A percentile compares a stretch with the other conserved stretches of the same genome.
Conservation (phyloP, 2,113 vertebrate species). For the Odocoileus hemionus region DNA sequence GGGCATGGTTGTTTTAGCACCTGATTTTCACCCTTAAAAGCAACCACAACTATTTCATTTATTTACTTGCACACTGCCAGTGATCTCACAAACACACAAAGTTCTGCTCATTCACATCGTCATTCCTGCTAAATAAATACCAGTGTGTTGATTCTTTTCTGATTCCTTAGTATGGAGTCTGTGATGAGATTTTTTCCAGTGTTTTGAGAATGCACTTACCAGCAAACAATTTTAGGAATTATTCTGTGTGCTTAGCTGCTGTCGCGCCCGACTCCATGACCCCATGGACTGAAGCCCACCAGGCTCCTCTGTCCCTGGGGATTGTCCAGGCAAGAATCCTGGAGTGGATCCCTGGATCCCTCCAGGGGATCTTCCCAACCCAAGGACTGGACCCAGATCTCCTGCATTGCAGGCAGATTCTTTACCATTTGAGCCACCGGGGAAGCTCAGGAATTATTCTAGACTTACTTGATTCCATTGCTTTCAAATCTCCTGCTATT, state of each 20-base stretch:
- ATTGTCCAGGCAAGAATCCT: not conserved
- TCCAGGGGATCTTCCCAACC: not conserved
- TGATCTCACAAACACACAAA: not conserved
- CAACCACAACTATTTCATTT: not conserved
- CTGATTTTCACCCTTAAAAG: not conserved
- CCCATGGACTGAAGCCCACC: not conserved
- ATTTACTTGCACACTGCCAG: not conserved
- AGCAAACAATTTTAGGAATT: not conserved
- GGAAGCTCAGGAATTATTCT: not conserved
- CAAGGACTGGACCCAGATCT: not conserved
- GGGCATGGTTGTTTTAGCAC: not conserved
- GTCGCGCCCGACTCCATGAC: rapidly evolving
- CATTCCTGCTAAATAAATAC: not conserved
- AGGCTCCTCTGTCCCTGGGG: not conserved
- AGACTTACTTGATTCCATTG: not conserved
- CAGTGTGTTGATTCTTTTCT: not conserved
- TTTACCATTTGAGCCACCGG: not conserved
- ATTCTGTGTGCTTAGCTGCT: not conserved
- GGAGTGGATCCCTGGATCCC: not conserved
- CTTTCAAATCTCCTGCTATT: not conserved
- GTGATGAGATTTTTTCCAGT: not conserved
- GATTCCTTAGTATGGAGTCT: not conserved
- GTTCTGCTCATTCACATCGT: not conserved
- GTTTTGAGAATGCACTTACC: not conserved
- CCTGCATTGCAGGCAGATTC: rapidly evolving